Percentiles rank a stretch among this genome's conserved stretches.
These are phyloP conservation scores for Marasmarcha lunaedactyla DNA, from an alignment of 2,888 invertebrate species.

Conservation along the genomic window DNA sequence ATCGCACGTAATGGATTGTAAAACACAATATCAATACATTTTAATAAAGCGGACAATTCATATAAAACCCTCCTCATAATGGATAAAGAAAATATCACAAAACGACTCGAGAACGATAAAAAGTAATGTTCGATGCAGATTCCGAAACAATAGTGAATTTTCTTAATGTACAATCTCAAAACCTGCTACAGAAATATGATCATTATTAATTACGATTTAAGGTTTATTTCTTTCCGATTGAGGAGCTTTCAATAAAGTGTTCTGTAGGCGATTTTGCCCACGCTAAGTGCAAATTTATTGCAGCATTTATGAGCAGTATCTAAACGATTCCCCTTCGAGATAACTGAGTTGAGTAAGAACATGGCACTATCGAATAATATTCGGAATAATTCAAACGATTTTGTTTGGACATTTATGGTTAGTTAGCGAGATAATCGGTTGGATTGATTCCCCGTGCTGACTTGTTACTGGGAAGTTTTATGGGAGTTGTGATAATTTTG, in stretches of 20 bases:
- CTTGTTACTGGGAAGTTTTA: too few relatives aligned
- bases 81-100: constrained; percentile 37
- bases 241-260: constrained; percentile 15
- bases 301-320: constrained; percentile 21
- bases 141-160: constrained; percentile 43
- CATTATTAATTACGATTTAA: too few relatives aligned
- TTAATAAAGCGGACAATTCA: too few relatives aligned
- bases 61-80: constrained; percentile 26
- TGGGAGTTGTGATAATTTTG: too few relatives aligned
- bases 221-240: not conserved
- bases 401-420: not conserved
- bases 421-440: too few relatives aligned
- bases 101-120: constrained; percentile 40
- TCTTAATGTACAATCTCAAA: constrained; percentile 20
- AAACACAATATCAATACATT: too few relatives aligned
- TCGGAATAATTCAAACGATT: not conserved
- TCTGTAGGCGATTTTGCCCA: constrained; percentile 22
- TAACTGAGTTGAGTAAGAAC: constrained; percentile 8
- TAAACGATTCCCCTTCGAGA: constrained; percentile 16
- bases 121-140: constrained; percentile 45
- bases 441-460: too few relatives aligned
- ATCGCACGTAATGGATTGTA: too few relatives aligned
- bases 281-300: constrained; percentile 26
- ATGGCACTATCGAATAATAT: not conserved
- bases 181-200: too few relatives aligned